Evolutionary conservation across 1,140 invertebrate species (phyloP), one percentile per base, ranked within the genome.

Genomic region (Heliconius congener): DNA sequence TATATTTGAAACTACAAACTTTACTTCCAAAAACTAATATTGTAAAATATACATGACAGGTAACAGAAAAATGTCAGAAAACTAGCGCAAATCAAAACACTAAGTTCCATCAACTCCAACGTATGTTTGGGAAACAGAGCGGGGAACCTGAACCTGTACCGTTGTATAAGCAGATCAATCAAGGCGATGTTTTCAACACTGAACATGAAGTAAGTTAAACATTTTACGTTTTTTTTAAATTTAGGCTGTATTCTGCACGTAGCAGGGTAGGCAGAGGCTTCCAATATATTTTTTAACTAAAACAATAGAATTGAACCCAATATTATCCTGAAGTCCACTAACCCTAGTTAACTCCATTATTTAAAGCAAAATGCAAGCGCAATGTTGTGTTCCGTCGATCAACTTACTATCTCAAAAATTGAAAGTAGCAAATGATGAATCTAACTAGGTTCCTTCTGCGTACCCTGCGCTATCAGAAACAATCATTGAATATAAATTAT

Each of bases 31-130:
- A 57, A 57, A 57, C 9, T 23, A 57, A 23, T 55, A 18, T 3
- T 23, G 19, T 52, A 52, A 52, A 19, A 11, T 30, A 30, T 30
- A 13, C 11, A 13, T 16, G 5, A 66, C 60, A 66, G 60, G 60
- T 66, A 77, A 95, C 95, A 23, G 96, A 97, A 82, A 97, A 97
- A 84, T 96, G 95, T 73, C 96, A 96, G 81, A 97, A 97, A 87
- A 97, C 97, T 9, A 96, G 95, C 66, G 96, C 95, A 18, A 97
- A 97, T 89, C 96, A 97, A 86, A 97, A 95, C 82, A 97, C 97
- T 0, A 97, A 97, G 90, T 97, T 97, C 88, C 97, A 97, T 81
- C 96, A 96, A 82, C 94, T 97, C 80, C 97, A 97, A 84, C 95
- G 96, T 60, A 96, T 97, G 93, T 97, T 97, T 87, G 96, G 96